phyloP scores from a whole-genome alignment of 2,797 vertebrate genomes.

The Sebastes taczanowskii region DNA sequence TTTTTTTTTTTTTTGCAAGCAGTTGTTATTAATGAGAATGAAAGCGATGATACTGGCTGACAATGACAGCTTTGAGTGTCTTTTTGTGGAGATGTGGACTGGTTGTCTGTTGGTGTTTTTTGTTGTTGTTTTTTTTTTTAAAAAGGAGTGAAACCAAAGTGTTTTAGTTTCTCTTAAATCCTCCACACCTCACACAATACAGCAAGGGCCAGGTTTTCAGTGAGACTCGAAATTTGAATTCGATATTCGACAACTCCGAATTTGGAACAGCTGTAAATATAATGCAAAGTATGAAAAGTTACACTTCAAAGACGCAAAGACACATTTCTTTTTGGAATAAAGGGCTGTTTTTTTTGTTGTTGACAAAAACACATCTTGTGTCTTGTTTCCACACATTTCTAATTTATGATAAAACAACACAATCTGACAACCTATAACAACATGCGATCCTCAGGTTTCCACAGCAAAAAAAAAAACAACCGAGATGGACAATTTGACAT shows the following conservation, averaged over 20 bases:
- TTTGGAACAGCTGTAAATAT: background rate
- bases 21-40: constrained; percentile 83
- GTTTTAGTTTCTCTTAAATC: constrained; percentile 7
- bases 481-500: background rate
- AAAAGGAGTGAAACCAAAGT: constrained; percentile 18
- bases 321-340: background rate
- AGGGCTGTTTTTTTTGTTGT: background rate
- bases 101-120: background rate
- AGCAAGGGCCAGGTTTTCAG: background rate
- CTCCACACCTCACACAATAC: background rate
- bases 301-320: background rate
- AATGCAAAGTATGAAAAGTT: background rate
- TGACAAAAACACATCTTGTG: background rate
- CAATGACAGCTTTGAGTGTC: constrained; percentile 63
- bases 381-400: background rate
- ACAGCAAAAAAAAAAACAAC: background rate
- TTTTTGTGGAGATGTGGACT: constrained; percentile 11
- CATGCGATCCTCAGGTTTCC: constrained; percentile 1
- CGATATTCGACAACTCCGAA: background rate
- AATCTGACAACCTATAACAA: background rate
- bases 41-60: constrained; percentile 65
- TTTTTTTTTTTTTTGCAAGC: constrained; percentile 27
- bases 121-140: background rate
- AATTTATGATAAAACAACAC: constrained; percentile 5
- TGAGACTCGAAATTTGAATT: background rate